Conservation (phyloP, 1,140 invertebrate species). For the Heliconius hewitsoni region DNA sequence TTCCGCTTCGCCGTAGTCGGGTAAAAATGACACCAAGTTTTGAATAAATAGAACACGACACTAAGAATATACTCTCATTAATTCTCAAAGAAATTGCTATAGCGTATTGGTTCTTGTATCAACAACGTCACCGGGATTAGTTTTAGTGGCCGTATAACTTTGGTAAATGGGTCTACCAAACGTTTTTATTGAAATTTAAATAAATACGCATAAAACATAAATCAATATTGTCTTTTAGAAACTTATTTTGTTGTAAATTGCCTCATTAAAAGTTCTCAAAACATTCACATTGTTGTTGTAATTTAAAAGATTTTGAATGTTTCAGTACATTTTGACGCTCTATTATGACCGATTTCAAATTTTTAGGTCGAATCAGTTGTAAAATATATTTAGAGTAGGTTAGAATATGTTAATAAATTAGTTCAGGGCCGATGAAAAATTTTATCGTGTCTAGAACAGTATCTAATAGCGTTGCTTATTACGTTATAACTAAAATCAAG, state of each 20-base stretch:
- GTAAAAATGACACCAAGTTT: too few species aligned
- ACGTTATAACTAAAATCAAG: neutral
- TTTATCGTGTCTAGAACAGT: neutral
- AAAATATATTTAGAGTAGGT: constrained; percentile 29
- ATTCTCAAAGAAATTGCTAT: too few species aligned
- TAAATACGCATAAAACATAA: neutral
- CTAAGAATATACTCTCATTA: too few species aligned
- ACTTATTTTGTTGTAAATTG: neutral
- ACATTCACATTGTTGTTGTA: constrained; percentile 36
- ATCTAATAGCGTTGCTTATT: neutral
- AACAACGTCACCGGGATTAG: too few species aligned
- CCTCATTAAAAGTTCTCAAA: constrained; percentile 32
- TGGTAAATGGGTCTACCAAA: too few species aligned
- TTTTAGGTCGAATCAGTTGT: constrained; percentile 27
- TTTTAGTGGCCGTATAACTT: too few species aligned
- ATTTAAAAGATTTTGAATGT: constrained; percentile 38
- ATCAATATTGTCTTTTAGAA: neutral
- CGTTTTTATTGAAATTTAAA: neutral
- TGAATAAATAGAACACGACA: too few species aligned
- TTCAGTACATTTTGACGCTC: constrained; percentile 21
- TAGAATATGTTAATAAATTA: constrained; percentile 29
- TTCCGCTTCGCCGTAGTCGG: too few species aligned
- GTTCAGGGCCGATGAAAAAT: constrained; percentile 22
- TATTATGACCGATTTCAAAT: neutral
- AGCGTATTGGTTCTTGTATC: too few species aligned